These are phyloP conservation scores for Phyllostomus hastatus DNA, from an alignment of 2,113 vertebrate genomes.

Conservation along the genomic window DNA sequence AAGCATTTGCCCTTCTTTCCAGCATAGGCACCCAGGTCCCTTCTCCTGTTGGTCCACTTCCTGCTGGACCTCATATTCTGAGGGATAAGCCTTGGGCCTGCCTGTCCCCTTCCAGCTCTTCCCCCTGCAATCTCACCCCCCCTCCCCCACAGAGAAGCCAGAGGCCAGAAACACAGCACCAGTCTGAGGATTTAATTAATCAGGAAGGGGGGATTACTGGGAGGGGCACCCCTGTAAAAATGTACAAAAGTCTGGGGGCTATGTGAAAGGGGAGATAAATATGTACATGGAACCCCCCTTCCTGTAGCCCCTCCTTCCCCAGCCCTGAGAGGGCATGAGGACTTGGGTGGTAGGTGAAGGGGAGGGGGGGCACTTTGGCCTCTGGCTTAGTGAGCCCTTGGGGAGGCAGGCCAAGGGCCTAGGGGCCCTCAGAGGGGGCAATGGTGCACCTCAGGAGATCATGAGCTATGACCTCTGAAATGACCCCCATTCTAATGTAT, in stretches of 20 bases:
- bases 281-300: conserved; percentile 74
- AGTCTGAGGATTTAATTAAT: conserved; percentile 78
- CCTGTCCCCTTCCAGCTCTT: conserved; percentile 31
- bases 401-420: conserved; percentile 65
- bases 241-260: conserved; percentile 74
- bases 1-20: conserved; percentile 22
- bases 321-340: conserved; percentile 59
- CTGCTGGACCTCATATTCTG: conserved; percentile 27
- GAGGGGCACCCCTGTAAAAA: conserved; percentile 74
- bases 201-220: conserved; percentile 57
- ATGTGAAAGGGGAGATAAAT: conserved; percentile 71
- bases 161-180: conserved; percentile 77
- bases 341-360: conserved; percentile 50
- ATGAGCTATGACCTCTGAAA: conserved; percentile 40
- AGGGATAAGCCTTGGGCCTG: conserved; percentile 44
- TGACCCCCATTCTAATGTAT: neutral
- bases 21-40: conserved; percentile 11
- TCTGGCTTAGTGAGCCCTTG: conserved; percentile 73
- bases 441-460: conserved; percentile 46
- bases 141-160: conserved; percentile 68
- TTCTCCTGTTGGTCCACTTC: conserved; percentile 39
- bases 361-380: conserved; percentile 69
- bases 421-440: conserved; percentile 41
- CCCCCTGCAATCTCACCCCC: conserved; percentile 1
- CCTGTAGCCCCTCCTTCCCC: conserved; percentile 58